Conservation (phyloP, 2,888 invertebrate species). For the Automeris io region DNA sequence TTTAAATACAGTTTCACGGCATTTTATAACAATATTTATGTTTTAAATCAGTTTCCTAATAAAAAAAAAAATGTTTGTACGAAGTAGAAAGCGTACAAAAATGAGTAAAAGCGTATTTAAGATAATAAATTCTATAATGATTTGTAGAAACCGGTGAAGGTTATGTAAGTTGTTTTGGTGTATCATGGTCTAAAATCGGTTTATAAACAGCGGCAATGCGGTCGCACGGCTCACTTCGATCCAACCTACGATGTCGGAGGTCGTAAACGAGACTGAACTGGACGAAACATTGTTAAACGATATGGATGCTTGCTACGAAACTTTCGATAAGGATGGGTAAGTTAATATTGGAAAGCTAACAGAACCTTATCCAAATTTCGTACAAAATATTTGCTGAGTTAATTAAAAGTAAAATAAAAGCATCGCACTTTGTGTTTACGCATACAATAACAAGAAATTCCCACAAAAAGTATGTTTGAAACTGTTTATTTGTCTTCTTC, state of each 20-base stretch:
- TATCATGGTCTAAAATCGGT: constrained; percentile 56
- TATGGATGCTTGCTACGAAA: constrained; percentile 95
- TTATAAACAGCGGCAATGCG: constrained; percentile 52
- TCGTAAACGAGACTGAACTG: constrained; percentile 53
- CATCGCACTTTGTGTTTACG: not conserved
- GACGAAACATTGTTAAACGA: constrained; percentile 77
- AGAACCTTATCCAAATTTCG: not conserved
- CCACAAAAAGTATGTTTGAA: too few species aligned
- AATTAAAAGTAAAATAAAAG: not conserved
- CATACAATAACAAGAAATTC: too few species aligned
- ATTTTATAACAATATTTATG: too few species aligned
- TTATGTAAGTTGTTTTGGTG: constrained; percentile 33
- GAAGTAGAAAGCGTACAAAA: too few species aligned
- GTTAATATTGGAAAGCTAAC: constrained; percentile 33
- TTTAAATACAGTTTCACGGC: too few species aligned
- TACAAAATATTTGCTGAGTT: constrained; percentile 5
- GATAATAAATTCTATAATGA: too few species aligned
- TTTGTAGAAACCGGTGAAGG: constrained; percentile 13
- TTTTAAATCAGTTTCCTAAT: too few species aligned
- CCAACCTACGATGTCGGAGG: constrained; percentile 66
- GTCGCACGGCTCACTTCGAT: constrained; percentile 57
- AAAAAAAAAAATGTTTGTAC: too few species aligned
- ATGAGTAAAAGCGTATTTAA: too few species aligned
- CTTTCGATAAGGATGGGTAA: constrained; percentile 93
- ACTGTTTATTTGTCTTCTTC: too few species aligned